These are phyloP conservation scores for Drosophila histrio DNA, from an alignment of 2,888 invertebrate species.

Conservation along the genomic window DNA sequence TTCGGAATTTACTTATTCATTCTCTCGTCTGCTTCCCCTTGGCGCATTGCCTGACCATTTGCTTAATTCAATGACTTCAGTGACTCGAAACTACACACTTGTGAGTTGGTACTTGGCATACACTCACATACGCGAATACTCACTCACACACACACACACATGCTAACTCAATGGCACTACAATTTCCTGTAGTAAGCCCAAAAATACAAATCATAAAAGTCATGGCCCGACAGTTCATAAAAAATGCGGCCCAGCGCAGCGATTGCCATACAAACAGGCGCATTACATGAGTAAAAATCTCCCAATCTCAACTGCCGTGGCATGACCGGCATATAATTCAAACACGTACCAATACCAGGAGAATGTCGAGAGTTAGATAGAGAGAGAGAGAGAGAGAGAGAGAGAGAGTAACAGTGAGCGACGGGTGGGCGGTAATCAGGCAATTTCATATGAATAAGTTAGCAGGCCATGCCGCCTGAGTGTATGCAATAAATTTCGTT, in stretches of 20 bases:
- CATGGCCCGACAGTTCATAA: conserved; percentile 69
- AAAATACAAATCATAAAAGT: conserved; percentile 75
- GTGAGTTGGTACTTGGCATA: conserved; percentile 48
- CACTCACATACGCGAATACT: not conserved
- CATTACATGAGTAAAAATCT: conserved; percentile 53
- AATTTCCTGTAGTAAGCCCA: conserved; percentile 46
- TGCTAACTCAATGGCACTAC: conserved; percentile 24
- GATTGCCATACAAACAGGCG: conserved; percentile 76
- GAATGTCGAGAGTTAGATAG: not conserved
- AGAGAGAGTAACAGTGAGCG: not conserved
- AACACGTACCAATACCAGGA: conserved; percentile 70
- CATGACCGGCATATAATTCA: conserved; percentile 77
- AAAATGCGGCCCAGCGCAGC: conserved; percentile 73
- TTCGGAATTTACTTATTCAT: not conserved
- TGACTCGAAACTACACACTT: conserved; percentile 63
- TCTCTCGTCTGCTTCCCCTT: not conserved
- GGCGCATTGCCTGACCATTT: conserved; percentile 64
- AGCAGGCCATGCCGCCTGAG: conserved; percentile 70
- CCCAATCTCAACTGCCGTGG: conserved; percentile 40
- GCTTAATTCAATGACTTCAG: conserved; percentile 71
- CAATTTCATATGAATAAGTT: conserved; percentile 78
- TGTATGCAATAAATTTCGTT: conserved; percentile 73
- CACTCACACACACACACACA: conserved; percentile 3
- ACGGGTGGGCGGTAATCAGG: conserved; percentile 69
- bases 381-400: not conserved